Percentiles rank a stretch among this genome's conserved stretches.
These are phyloP conservation scores for Aphis gossypii DNA, from an alignment of 1,140 invertebrate species.

Conservation along the genomic window DNA sequence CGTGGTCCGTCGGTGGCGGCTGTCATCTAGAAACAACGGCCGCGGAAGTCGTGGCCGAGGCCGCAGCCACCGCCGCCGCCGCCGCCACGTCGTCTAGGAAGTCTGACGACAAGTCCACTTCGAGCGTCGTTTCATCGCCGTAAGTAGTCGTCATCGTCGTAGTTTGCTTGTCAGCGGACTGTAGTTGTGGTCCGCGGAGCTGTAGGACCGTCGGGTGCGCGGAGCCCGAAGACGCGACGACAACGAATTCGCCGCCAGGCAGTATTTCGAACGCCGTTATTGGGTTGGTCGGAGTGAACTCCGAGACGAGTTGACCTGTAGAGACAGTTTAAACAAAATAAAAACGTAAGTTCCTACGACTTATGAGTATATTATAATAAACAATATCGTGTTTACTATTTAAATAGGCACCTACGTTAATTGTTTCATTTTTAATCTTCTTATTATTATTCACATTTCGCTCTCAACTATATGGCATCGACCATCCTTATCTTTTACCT, in stretches of 20 bases:
- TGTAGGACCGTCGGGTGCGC: slow-evolving; percentile 72
- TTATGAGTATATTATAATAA: too few species aligned
- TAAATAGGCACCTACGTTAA: too few species aligned
- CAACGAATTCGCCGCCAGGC: slow-evolving; percentile 74
- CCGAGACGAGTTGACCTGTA: slow-evolving; percentile 76
- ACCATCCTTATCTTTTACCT: too few species aligned
- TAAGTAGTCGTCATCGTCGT: slow-evolving; percentile 62
- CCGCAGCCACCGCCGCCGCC: background rate
- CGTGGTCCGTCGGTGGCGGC: background rate
- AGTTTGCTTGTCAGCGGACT: slow-evolving; percentile 60
- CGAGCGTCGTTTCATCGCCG: slow-evolving; percentile 64
- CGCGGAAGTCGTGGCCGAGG: background rate
- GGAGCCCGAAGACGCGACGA: slow-evolving; percentile 73
- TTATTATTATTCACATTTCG: too few species aligned
- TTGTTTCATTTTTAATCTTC: too few species aligned
- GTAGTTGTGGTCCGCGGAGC: slow-evolving; percentile 65
- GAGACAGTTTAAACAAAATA: background rate
- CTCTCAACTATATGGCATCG: too few species aligned
- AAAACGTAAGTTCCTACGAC: background rate
- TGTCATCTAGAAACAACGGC: slow-evolving; percentile 4
- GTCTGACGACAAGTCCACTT: slow-evolving; percentile 29
- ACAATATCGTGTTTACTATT: too few species aligned
- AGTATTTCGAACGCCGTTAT: slow-evolving; percentile 80
- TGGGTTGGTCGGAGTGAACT: slow-evolving; percentile 77
- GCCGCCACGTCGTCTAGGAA: background rate